Evolutionary conservation across 2,888 invertebrate genomes (phyloP).

Genomic region (Eucera pruinosa): DNA sequence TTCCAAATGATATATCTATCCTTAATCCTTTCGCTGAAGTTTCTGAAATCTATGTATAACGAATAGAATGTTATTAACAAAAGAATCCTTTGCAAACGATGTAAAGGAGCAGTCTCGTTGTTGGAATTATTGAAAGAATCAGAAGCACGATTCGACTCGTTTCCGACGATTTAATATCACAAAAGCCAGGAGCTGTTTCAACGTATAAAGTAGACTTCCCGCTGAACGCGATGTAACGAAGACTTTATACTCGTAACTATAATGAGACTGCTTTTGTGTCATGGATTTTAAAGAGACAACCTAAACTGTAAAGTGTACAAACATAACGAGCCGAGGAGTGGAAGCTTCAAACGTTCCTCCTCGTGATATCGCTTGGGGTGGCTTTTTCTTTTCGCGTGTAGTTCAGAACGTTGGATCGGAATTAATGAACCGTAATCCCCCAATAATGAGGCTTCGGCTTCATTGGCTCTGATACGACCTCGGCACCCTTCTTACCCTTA

Average conservation of each 20-base stretch:
- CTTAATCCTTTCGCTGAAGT: too few species aligned
- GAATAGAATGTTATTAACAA: too few species aligned
- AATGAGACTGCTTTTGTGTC: conserved; percentile 61
- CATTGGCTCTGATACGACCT: conserved; percentile 77
- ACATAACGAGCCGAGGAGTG: conserved; percentile 66
- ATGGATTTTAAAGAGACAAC: conserved; percentile 64
- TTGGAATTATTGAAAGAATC: conserved; percentile 2
- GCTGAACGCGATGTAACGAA: conserved; percentile 8
- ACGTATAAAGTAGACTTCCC: conserved; percentile 8
- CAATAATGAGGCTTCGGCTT: conserved; percentile 80
- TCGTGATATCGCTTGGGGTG: conserved; percentile 71
- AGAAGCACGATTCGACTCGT: conserved; percentile 32
- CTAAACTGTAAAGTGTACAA: conserved; percentile 64
- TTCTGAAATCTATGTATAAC: too few species aligned
- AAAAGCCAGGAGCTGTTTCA: conserved; percentile 1
- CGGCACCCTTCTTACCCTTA: conserved; percentile 58
- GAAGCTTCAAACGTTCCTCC: conserved; percentile 72
- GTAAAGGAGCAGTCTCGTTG: neutral
- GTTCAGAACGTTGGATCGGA: conserved; percentile 76
- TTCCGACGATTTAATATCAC: conserved; percentile 21
- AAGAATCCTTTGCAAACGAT: neutral
- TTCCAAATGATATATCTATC: too few species aligned
- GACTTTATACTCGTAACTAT: conserved; percentile 25
- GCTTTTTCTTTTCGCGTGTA: conserved; percentile 77
- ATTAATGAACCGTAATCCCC: conserved; percentile 82